Evolutionary conservation across 2,888 invertebrate genomes (phyloP), one percentile per base, ranked within the genome.

Genomic region (Drosophila infuscata): DNA sequence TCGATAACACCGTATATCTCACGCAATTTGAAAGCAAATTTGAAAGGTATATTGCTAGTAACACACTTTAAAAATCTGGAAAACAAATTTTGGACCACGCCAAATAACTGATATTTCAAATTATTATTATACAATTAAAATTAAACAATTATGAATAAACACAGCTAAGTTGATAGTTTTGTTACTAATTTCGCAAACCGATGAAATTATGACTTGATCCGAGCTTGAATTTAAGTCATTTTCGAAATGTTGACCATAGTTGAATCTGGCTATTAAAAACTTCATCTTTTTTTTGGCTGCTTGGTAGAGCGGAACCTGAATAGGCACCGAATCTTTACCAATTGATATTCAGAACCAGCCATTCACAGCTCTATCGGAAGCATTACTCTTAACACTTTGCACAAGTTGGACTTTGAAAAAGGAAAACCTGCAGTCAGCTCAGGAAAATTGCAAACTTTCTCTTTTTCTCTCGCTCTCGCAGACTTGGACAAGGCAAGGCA

Each of bases 401-500:
- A 15, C 20, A 20, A 43, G 20, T 20, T 43, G 11, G 5, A 20
- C 20, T 46, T 46, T 0, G 46, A 20, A 20, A 46, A 46, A 25
- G 20, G 7, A 15, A 8, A 46, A 25, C n/a, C 4, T 9, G 41
- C 41, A n/a, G 41, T 9, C 9, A 41, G 41, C 41, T 5, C 4
- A 41, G 12, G 12, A 20, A 20, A 46, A 46, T 46, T 20, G 0
- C 12, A 20, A 46, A 7, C 20, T 15, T 46, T 46, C 12, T 3
- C 12, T 12, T 12, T 20, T 20, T 20, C 20, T 43, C 11, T 12
- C 46, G 3, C 11, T 43, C 11, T 12, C 12, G 25, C 25, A 25
- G 25, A 30, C 30, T 48, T 53, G 46, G n/a, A 49, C 12, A 49
- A 35, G 48, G 36, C 30, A 46, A 43, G 35, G 43, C 30, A 52